These are phyloP conservation scores for Anastrepha obliqua DNA, from an alignment of 1,140 invertebrate genomes.

Conservation along the genomic window DNA sequence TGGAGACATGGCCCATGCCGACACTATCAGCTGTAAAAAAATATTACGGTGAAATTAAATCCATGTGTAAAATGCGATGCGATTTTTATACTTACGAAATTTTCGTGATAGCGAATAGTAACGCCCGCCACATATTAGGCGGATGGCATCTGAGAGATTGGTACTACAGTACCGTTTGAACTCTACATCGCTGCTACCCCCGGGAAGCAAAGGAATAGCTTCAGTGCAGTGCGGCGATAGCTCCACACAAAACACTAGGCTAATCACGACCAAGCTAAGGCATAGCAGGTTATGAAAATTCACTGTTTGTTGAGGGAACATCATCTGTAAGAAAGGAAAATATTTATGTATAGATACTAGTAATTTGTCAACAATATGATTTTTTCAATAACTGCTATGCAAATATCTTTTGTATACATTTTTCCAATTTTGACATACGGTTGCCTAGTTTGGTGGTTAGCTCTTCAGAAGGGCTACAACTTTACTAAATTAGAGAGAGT, in stretches of 20 bases:
- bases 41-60: constrained; percentile 9
- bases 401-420: no score
- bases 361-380: no score
- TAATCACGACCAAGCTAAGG: constrained; percentile 17
- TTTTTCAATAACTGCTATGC: no score
- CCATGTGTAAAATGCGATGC: not conserved
- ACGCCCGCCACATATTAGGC: constrained; percentile 60
- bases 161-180: constrained; percentile 62
- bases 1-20: constrained; percentile 55
- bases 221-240: constrained; percentile 39
- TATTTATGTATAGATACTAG: not conserved
- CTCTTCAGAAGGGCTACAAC: no score
- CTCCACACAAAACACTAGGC: constrained; percentile 1
- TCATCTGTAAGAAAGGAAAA: constrained; percentile 25
- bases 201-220: constrained; percentile 46
- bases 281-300: constrained; percentile 39
- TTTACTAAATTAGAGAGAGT: no score
- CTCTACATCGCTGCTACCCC: constrained; percentile 47
- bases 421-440: no score
- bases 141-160: constrained; percentile 62
- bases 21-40: constrained; percentile 63
- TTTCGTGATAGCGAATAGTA: constrained; percentile 43
- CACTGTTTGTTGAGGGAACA: not conserved
- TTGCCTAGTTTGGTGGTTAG: no score
- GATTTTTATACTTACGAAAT: constrained; percentile 36